These are phyloP conservation scores for Leuctra nigra DNA, from an alignment of 2,888 invertebrate genomes.

Conservation along the genomic window DNA sequence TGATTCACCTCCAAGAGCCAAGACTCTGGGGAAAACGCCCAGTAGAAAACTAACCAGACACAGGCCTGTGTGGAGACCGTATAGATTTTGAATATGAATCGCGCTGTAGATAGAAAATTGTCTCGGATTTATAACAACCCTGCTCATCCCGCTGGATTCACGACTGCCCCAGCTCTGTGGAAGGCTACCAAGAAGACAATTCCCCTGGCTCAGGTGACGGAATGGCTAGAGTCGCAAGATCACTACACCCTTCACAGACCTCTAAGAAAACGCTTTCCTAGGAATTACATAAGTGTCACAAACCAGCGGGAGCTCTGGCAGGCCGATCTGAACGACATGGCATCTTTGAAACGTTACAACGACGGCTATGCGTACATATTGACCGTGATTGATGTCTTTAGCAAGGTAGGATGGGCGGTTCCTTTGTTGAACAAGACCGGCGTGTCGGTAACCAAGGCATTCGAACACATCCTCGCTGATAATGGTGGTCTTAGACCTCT, in stretches of 20 bases:
- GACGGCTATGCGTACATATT: background rate
- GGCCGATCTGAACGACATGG: conserved; percentile 14
- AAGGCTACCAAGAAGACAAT: background rate
- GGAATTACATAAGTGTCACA: conserved; percentile 22
- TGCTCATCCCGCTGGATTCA: too few species aligned
- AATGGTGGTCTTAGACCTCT: conserved; percentile 20
- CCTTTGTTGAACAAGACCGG: background rate
- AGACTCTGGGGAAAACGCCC: too few species aligned
- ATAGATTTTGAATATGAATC: too few species aligned
- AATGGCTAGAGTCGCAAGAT: conserved; percentile 27
- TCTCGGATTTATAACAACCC: too few species aligned
- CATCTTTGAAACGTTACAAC: background rate
- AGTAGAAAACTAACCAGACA: too few species aligned
- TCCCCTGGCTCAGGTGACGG: background rate
- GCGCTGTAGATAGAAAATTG: too few species aligned
- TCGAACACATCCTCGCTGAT: conserved; percentile 28
- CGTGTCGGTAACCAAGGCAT: conserved; percentile 16
- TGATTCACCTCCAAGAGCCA: too few species aligned
- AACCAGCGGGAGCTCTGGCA: conserved; percentile 30
- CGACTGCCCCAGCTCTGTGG: background rate
- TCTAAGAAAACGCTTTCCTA: conserved; percentile 21
- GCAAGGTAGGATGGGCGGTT: background rate
- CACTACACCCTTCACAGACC: conserved; percentile 26
- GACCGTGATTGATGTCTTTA: background rate
- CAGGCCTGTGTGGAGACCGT: too few species aligned